Evolutionary conservation across 1,140 invertebrate genomes (phyloP), one percentile per base, ranked within the genome.

Genomic region (Gonatopus flavifemur): DNA sequence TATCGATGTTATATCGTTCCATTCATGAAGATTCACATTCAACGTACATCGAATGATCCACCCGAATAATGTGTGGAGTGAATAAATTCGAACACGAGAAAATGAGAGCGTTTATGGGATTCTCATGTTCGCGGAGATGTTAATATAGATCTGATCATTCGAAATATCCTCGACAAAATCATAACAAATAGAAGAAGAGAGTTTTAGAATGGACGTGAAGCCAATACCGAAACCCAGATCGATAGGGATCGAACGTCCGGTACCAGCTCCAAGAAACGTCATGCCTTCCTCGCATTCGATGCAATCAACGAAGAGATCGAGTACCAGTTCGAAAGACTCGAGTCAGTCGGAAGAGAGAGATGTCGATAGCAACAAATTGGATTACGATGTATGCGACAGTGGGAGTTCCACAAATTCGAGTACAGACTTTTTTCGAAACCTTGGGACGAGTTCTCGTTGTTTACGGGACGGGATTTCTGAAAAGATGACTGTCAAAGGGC

Each of bases 401-500:
- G 28, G 39, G 0, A 20, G 24, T 20, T 21, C 42, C 12, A 1
- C 12, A n/a, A n/a, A n/a, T 8, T 3, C 39, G n/a, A 71, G 63
- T 40, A 55, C 60, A 0, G 74, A 76, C 18, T 72, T 75, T 37
- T 72, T 76, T 13, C 58, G 70, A 20, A 78, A 48, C 12, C 46
- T 80, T 12, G 63, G 73, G 19, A 70, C 63, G 13, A 74, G 72
- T 6, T 80, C 78, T 1, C 75, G 77, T 3, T 76, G 80, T 38
- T 42, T 81, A 4, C 79, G 76, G n/a, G 80, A 75, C 22, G 80
- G 79, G 42, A 71, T 81, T 8, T 78, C 78, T 3, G 79, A 75
- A 32, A 74, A 77, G 48, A 72, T 81, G 59, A 77, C 76, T 19
- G 69, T 74, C 7, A 79, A 78, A 49, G 78, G 79, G 15, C 74